These are phyloP conservation scores for Onthophagus taurus DNA, from an alignment of 1,140 invertebrate genomes.

Conservation along the genomic window DNA sequence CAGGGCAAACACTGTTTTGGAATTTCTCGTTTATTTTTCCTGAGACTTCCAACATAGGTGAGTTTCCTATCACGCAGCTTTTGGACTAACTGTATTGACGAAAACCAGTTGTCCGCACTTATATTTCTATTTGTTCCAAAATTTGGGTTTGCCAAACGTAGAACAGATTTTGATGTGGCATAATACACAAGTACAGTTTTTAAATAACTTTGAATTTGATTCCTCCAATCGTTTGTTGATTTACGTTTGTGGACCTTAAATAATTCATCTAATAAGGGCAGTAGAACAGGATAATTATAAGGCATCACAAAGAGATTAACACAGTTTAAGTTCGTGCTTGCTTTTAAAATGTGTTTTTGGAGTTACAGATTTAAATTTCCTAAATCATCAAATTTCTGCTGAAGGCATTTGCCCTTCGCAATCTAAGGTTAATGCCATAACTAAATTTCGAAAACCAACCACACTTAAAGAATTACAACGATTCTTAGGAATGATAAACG, in stretches of 20 bases:
- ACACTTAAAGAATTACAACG: no score
- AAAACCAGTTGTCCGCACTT: slow-evolving; percentile 2
- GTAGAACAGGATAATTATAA: slow-evolving; percentile 94
- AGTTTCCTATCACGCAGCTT: neutral
- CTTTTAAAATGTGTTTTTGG: no score
- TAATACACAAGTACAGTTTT: slow-evolving; percentile 95
- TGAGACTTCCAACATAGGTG: slow-evolving; percentile 2
- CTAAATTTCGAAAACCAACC: no score
- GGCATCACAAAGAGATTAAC: slow-evolving; percentile 98
- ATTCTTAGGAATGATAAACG: no score
- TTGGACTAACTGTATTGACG: neutral
- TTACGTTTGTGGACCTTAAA: slow-evolving; percentile 85
- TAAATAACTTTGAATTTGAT: slow-evolving; percentile 87
- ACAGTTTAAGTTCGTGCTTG: slow-evolving; percentile 85
- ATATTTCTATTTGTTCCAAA: neutral
- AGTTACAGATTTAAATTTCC: no score
- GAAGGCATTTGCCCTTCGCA: no score
- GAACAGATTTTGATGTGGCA: slow-evolving; percentile 41
- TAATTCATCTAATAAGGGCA: slow-evolving; percentile 88
- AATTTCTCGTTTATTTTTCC: slow-evolving; percentile 5
- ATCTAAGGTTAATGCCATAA: no score
- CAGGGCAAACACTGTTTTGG: neutral
- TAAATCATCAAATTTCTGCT: no score
- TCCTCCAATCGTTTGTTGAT: slow-evolving; percentile 79
- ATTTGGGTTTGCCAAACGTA: slow-evolving; percentile 1